A percentile compares a stretch with the other conserved stretches of the same genome.
Evolutionary conservation across 2,888 invertebrate species (phyloP).

Genomic region (Cerceris rybyensis): DNA sequence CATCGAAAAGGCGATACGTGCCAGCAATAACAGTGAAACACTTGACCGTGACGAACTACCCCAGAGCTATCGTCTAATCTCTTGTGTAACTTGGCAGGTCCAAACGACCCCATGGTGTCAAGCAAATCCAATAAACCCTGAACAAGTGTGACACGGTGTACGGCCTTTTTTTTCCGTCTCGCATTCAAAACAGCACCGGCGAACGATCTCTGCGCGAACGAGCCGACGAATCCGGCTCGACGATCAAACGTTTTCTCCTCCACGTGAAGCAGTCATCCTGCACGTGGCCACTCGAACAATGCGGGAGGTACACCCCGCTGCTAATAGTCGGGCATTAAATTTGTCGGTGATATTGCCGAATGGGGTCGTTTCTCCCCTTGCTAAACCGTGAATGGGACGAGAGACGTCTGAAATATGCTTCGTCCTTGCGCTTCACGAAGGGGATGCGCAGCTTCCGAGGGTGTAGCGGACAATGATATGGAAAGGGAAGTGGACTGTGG

Average conservation of each 20-base stretch:
- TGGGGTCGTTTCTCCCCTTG: slow-evolving; percentile 60
- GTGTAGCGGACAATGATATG: slow-evolving; percentile 31
- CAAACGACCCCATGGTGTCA: slow-evolving; percentile 63
- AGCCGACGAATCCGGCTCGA: slow-evolving; percentile 17
- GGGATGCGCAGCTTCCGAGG: slow-evolving; percentile 29
- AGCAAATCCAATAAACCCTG: slow-evolving; percentile 78
- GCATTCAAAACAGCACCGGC: background rate
- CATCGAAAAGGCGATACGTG: slow-evolving; percentile 9
- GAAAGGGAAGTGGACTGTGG: slow-evolving; percentile 5
- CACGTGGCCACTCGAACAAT: slow-evolving; percentile 79
- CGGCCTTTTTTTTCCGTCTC: slow-evolving; percentile 49
- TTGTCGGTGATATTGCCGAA: slow-evolving; percentile 79
- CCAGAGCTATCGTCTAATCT: slow-evolving; percentile 76
- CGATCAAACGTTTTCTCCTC: slow-evolving; percentile 60
- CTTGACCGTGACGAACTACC: slow-evolving; percentile 75
- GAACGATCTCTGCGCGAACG: slow-evolving; percentile 12
- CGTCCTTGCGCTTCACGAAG: slow-evolving; percentile 31
- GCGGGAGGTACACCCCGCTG: slow-evolving; percentile 71
- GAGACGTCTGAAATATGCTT: slow-evolving; percentile 62
- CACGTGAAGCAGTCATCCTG: slow-evolving; percentile 57
- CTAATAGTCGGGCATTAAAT: slow-evolving; percentile 81
- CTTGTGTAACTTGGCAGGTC: slow-evolving; percentile 79
- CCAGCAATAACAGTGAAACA: slow-evolving; percentile 58
- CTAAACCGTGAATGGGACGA: slow-evolving; percentile 49
- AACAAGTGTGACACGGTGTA: slow-evolving; percentile 75